A percentile compares a stretch with the other conserved stretches of the same genome.
Evolutionary conservation across 1,140 invertebrate genomes (phyloP).

Genomic region (Phocides pigmalion): DNA sequence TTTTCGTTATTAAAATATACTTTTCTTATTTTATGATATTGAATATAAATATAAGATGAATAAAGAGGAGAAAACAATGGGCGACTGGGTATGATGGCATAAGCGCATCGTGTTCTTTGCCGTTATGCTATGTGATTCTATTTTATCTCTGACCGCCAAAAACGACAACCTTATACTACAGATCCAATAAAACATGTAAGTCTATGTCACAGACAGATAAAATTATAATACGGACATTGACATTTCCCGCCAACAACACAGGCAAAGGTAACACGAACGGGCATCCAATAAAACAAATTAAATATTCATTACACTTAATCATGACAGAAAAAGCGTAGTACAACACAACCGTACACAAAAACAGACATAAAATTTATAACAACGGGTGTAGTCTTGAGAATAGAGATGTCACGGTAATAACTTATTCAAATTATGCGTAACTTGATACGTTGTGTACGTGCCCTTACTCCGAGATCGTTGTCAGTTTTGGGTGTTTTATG

Average conservation of each 20-base stretch:
- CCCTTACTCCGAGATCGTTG: conserved; percentile 26
- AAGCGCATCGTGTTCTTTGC: too few species aligned
- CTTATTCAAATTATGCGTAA: conserved; percentile 35
- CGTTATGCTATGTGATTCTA: too few species aligned
- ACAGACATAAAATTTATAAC: conserved; percentile 33
- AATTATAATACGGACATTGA: too few species aligned
- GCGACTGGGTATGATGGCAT: too few species aligned
- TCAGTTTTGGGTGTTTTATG: conserved; percentile 33
- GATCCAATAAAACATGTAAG: too few species aligned
- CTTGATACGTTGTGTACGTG: conserved; percentile 33
- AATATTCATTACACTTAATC: conserved; percentile 32
- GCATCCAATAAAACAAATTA: conserved; percentile 28
- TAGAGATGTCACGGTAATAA: conserved; percentile 34
- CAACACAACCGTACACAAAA: conserved; percentile 21
- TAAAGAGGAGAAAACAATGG: too few species aligned
- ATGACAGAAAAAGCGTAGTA: conserved; percentile 14
- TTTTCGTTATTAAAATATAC: too few species aligned
- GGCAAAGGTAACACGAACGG: conserved; percentile 11
- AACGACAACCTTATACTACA: too few species aligned
- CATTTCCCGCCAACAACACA: not conserved
- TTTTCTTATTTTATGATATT: too few species aligned
- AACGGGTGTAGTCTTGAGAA: conserved; percentile 33
- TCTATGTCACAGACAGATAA: too few species aligned
- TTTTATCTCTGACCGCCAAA: too few species aligned
- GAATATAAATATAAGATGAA: too few species aligned